Percentiles rank a stretch among this genome's conserved stretches.
phyloP scores from a whole-genome alignment of 2,888 invertebrate genomes.

The Trichacis sp. region DNA sequence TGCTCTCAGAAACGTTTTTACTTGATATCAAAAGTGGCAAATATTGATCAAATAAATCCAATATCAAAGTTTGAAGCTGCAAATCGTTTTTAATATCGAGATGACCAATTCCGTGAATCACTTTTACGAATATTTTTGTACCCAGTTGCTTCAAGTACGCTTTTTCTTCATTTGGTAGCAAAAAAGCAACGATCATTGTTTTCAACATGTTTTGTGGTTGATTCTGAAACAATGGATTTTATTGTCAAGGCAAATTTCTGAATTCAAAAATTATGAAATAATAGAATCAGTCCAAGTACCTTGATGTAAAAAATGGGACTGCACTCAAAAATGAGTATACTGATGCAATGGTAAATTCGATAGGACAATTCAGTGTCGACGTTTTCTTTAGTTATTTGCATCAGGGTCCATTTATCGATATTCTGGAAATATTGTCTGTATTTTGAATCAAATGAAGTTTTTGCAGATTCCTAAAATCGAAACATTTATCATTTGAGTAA shows the following conservation, averaged over 20 bases:
- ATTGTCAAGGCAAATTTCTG: too few species aligned
- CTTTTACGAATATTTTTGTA: conserved; percentile 61
- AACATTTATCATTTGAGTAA: too few species aligned
- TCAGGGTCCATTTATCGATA: conserved; percentile 62
- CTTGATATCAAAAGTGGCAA: conserved; percentile 57
- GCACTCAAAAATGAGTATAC: conserved; percentile 58
- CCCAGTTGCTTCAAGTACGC: conserved; percentile 50
- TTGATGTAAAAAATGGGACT: conserved; percentile 58
- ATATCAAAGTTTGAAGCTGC: conserved; percentile 54
- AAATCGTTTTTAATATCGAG: conserved; percentile 56
- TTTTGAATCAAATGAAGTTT: conserved; percentile 48
- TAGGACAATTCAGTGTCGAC: conserved; percentile 54
- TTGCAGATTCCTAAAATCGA: conserved; percentile 49
- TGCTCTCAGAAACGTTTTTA: conserved; percentile 39
- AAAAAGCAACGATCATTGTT: conserved; percentile 53
- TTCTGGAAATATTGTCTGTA: conserved; percentile 58
- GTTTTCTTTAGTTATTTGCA: conserved; percentile 57
- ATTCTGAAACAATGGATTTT: conserved; percentile 51
- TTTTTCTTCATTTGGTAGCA: conserved; percentile 57
- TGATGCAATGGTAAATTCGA: conserved; percentile 61
- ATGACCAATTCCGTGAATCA: conserved; percentile 60
- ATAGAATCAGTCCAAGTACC: too few species aligned
- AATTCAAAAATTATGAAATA: too few species aligned
- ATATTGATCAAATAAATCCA: conserved; percentile 61
- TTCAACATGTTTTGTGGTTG: conserved; percentile 58